Evolutionary conservation across 2,888 invertebrate genomes (phyloP).

Genomic region (Meandrusa payeni): DNA sequence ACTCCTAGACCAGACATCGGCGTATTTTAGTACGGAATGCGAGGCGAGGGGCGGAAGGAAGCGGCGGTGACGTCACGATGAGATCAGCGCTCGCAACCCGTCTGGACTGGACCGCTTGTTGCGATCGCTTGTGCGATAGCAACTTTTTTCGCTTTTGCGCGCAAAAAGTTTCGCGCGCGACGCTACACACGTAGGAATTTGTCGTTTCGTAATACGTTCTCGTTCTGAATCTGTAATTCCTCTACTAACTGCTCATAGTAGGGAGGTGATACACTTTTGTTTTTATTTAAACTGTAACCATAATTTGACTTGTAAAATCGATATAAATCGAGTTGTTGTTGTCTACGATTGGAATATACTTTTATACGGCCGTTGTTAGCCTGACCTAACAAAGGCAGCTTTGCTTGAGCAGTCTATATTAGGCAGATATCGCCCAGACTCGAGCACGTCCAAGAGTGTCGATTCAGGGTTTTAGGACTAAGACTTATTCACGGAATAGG

Average conservation of each 20-base stretch:
- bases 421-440: too few species aligned
- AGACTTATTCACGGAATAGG: too few species aligned
- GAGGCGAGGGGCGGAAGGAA: conserved; percentile 52
- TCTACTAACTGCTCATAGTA: too few species aligned
- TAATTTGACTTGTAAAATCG: neutral
- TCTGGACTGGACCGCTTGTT: conserved; percentile 36
- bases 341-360: too few species aligned
- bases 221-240: conserved; percentile 14
- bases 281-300: conserved; percentile 7
- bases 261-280: conserved; percentile 7
- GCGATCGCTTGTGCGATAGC: conserved; percentile 22
- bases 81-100: conserved; percentile 45
- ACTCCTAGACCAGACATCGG: conserved; percentile 18
- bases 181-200: conserved; percentile 16
- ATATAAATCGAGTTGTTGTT: too few species aligned
- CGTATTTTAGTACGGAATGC: conserved; percentile 34
- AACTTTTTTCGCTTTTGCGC: conserved; percentile 28
- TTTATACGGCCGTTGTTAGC: too few species aligned
- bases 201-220: conserved; percentile 20
- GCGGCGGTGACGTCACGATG: conserved; percentile 54
- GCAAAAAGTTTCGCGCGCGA: conserved; percentile 23
- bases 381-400: too few species aligned
- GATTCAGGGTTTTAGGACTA: too few species aligned
- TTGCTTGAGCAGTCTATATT: too few species aligned
- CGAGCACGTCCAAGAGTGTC: too few species aligned